Evolutionary conservation across 35 echinoderm and acorn worm genomes (phyloP), one percentile per base, ranked within the genome.

Genomic region (Lytechinus variegatus): DNA sequence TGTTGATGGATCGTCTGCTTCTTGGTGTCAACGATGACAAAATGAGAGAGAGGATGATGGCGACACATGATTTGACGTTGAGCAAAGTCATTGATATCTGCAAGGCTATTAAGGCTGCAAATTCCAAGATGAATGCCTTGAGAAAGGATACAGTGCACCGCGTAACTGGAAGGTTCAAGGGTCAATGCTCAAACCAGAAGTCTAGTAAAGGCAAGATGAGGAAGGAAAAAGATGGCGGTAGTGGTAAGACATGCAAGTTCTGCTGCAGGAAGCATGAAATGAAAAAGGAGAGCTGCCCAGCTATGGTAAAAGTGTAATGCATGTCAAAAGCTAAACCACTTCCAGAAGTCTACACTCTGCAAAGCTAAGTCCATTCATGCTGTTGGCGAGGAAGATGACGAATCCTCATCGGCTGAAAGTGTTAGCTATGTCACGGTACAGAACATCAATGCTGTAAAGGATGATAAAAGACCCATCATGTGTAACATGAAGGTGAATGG

Each of bases 31-130:
- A 9, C 56, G 12, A 10, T 10, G 56, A 58, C 56, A 58, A 58
- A 9, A 95, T 95, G 95, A 88, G 87, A 95, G 95, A 95, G 87
- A 95, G 91, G 54, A 95, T 95, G 95, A 91, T 58, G 86, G 86
- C 87, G 12, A 95, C 95, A 4, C 95, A 91, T 61, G 95, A 95
- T 24, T 55, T 95, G 5, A 95, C 95, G 9, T 66, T 95, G 94
- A 89, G 1, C 27, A 95, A 58, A 53, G 95, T 89, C 10, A 92
- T 95, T 56, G 95, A 95, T 51, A 95, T 92, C 0, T 95, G 95
- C 55, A 95, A 95, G 54, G 95, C 95, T 8, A 55, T 95, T 12
- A 89, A 95, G 58, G 86, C 53, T 52, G 95, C 95, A 6, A 53
- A 79, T 9, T 52, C 7, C 19, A 6, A 95, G 44, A 89, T 95